A percentile compares a stretch with the other conserved stretches of the same genome.
Evolutionary conservation across 1,140 invertebrate genomes (phyloP).

Genomic region (Rhopalosiphum maidis): DNA sequence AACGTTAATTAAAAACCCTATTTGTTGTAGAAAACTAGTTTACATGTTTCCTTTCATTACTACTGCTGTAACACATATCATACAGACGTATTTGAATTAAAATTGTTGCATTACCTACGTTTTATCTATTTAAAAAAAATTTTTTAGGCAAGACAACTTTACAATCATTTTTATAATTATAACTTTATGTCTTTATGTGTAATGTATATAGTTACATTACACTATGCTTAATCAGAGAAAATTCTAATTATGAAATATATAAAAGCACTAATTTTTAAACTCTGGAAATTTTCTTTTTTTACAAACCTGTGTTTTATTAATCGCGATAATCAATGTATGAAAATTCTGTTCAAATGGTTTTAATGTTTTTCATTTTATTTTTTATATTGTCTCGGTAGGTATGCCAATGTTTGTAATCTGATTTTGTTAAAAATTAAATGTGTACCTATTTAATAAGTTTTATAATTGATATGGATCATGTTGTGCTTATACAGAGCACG

Average conservation of each 20-base stretch:
- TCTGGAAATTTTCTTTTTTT: background rate
- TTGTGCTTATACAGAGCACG: background rate
- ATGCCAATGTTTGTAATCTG: background rate
- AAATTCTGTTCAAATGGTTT: background rate
- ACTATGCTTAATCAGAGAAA: background rate
- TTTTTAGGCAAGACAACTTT: background rate
- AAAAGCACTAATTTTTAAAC: background rate
- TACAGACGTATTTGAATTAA: background rate
- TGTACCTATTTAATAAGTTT: too few species aligned
- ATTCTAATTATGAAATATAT: background rate
- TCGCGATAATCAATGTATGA: background rate
- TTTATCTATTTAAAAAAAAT: background rate
- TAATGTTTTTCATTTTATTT: constrained; percentile 7
- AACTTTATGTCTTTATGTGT: background rate
- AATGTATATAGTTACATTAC: background rate
- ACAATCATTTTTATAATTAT: background rate
- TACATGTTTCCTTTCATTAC: background rate
- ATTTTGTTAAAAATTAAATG: background rate
- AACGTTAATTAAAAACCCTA: background rate
- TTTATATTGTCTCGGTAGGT: background rate
- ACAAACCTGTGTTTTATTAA: background rate
- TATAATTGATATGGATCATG: background rate
- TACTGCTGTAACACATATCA: background rate
- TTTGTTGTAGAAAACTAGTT: background rate
- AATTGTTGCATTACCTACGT: background rate